Percentiles rank a stretch among this genome's conserved stretches.
Evolutionary conservation across 2,888 invertebrate species (phyloP).

Genomic region (Diachrysia chrysitis): DNA sequence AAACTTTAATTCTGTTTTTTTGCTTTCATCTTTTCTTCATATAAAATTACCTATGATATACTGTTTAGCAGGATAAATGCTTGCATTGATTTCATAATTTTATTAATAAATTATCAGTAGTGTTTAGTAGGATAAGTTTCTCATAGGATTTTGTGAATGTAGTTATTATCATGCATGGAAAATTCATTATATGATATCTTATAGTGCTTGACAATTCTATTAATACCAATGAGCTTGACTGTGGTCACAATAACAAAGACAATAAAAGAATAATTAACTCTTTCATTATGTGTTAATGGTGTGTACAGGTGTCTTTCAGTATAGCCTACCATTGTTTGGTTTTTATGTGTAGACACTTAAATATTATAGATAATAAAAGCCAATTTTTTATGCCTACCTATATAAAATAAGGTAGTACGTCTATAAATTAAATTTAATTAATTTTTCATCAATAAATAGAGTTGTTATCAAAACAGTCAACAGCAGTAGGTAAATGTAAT

Average conservation of each 20-base stretch:
- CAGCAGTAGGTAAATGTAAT: background rate
- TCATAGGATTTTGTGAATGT: too few relatives aligned
- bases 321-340: background rate
- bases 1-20: too few relatives aligned
- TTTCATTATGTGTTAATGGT: background rate
- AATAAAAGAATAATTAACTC: slow-evolving; percentile 1
- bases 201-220: background rate
- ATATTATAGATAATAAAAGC: background rate
- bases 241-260: background rate
- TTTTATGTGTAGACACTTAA: background rate
- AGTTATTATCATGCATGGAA: background rate
- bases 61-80: too few relatives aligned
- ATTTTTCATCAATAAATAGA: background rate
- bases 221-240: background rate
- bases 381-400: background rate
- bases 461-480: background rate
- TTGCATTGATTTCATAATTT: too few relatives aligned
- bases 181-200: background rate
- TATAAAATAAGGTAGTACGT: background rate
- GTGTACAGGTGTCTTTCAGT: slow-evolving; percentile 20
- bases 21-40: too few relatives aligned
- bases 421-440: background rate
- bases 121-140: too few relatives aligned
- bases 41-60: too few relatives aligned
- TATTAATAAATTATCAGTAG: too few relatives aligned